phyloP scores from a whole-genome alignment of 2,888 invertebrate species.

The Tribolium freemani region DNA sequence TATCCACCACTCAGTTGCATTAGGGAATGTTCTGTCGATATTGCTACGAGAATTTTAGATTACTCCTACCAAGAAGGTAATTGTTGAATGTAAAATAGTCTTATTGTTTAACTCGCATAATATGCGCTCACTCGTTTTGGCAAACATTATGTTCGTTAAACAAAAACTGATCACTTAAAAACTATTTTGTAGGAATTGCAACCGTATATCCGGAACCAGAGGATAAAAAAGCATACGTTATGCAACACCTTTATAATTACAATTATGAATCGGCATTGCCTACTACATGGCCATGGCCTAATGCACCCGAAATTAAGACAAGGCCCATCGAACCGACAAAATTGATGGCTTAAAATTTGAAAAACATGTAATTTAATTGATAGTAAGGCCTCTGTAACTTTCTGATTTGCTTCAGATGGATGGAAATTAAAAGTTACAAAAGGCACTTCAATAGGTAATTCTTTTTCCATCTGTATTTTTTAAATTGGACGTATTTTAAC shows the following conservation, averaged over 20 bases:
- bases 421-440: no score
- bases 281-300: slow-evolving; percentile 75
- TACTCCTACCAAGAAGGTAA: slow-evolving; percentile 92
- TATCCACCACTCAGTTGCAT: slow-evolving; percentile 92
- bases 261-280: slow-evolving; percentile 86
- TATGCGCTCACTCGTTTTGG: no score
- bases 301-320: slow-evolving; percentile 61
- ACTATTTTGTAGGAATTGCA: slow-evolving; percentile 75
- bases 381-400: no score
- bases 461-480: slow-evolving; percentile 27
- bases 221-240: slow-evolving; percentile 79
- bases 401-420: no score
- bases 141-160: no score
- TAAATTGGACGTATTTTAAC: slow-evolving; percentile 30
- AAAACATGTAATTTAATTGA: background rate
- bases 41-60: slow-evolving; percentile 89
- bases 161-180: no score
- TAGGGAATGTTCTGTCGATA: slow-evolving; percentile 89
- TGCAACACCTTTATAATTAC: slow-evolving; percentile 82
- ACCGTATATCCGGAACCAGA: slow-evolving; percentile 89
- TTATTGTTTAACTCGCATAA: no score
- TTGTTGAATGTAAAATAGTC: background rate
- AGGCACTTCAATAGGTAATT: background rate
- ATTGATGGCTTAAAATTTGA: slow-evolving; percentile 54
- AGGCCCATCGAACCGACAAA: slow-evolving; percentile 61